phyloP scores from a whole-genome alignment of 2,113 vertebrate species.

The Carollia perspicillata region DNA sequence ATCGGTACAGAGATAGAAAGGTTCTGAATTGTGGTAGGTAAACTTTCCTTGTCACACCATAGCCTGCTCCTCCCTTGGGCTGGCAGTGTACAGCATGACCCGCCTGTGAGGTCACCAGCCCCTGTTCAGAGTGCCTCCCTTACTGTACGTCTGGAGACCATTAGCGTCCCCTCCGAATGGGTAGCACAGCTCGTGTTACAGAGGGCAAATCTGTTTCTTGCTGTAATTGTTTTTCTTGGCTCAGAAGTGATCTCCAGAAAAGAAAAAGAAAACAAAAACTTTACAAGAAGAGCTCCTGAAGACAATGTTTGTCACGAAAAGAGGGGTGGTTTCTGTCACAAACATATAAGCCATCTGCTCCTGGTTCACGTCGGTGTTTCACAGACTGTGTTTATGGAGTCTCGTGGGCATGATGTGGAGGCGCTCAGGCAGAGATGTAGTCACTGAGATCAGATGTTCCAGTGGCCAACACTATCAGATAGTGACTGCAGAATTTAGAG shows the following conservation, averaged over 20 bases:
- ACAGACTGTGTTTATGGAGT: not conserved
- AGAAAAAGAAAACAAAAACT: not conserved
- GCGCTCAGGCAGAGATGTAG: not conserved
- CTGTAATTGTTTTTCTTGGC: not conserved
- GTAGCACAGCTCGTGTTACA: not conserved
- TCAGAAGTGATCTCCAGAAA: not conserved
- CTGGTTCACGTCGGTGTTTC: not conserved
- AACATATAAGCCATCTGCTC: not conserved
- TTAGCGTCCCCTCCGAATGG: not conserved
- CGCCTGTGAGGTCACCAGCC: not conserved
- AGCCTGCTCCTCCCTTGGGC: not conserved
- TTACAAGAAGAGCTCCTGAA: not conserved
- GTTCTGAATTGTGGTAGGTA: not conserved
- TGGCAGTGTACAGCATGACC: not conserved
- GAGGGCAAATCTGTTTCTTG: not conserved
- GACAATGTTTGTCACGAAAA: conserved; percentile 13
- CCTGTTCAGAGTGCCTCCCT: not conserved
- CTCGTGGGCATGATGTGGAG: not conserved
- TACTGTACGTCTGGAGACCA: not conserved
- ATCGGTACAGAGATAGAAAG: not conserved
- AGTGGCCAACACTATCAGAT: not conserved
- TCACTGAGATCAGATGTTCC: not conserved
- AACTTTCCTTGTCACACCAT: not conserved
- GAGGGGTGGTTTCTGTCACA: not conserved
- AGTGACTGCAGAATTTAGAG: not conserved